phyloP scores from a whole-genome alignment of 2,113 vertebrate genomes.

The Ochotona princeps region DNA sequence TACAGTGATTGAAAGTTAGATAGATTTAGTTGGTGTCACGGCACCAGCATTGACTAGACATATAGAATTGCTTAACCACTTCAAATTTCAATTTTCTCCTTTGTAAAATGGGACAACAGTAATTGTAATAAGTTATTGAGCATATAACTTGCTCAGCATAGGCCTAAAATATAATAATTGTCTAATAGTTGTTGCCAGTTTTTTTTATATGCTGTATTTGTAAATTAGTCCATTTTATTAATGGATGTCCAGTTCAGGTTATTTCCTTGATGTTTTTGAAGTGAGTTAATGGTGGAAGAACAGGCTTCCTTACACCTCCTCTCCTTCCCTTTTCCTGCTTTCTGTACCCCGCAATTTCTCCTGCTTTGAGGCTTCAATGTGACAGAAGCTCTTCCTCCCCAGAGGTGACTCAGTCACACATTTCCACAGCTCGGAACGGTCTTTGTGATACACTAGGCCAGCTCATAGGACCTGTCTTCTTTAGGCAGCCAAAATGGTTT shows the following conservation, averaged over 20 bases:
- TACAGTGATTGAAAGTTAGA: slow-evolving; percentile 29
- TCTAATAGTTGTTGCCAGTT: slow-evolving; percentile 46
- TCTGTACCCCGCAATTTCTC: neutral
- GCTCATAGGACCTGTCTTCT: slow-evolving; percentile 7
- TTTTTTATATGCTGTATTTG: slow-evolving; percentile 39
- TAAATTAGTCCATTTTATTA: slow-evolving; percentile 26
- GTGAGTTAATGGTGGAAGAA: neutral
- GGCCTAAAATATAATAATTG: slow-evolving; percentile 43
- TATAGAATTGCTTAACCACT: neutral
- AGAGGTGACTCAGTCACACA: neutral
- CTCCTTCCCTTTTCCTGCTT: neutral
- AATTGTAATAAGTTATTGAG: neutral
- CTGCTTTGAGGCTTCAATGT: neutral
- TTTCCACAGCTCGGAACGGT: slow-evolving; percentile 36
- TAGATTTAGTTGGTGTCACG: slow-evolving; percentile 8
- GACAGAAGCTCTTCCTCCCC: neutral
- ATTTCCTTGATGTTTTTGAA: neutral
- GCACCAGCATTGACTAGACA: neutral
- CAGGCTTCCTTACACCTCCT: neutral
- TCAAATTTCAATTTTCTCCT: slow-evolving; percentile 43
- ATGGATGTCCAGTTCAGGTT: neutral
- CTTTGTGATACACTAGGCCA: slow-evolving; percentile 25
- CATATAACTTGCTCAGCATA: slow-evolving; percentile 35
- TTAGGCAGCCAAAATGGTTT: slow-evolving; percentile 59
- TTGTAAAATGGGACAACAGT: slow-evolving; percentile 7